phyloP scores from a whole-genome alignment of 2,888 invertebrate genomes.

The Melanophora roralis region DNA sequence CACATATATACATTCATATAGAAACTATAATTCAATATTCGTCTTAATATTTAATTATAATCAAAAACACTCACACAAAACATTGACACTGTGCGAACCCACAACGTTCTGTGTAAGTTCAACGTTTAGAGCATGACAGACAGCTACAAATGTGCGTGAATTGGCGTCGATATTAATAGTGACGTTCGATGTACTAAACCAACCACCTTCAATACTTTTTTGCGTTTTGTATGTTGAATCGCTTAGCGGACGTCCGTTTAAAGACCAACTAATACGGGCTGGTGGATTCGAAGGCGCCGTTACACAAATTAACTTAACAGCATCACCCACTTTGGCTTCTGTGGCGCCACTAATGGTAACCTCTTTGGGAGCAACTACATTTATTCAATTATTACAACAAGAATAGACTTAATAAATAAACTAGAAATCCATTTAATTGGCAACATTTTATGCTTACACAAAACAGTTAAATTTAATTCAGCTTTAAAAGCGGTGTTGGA shows the following conservation, averaged over 20 bases:
- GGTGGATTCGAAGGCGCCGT: slow-evolving; percentile 74
- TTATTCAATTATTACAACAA: neutral
- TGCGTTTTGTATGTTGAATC: slow-evolving; percentile 69
- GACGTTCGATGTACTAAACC: slow-evolving; percentile 73
- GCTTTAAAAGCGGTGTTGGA: slow-evolving; percentile 71
- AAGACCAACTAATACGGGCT: slow-evolving; percentile 73
- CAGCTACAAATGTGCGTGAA: slow-evolving; percentile 72
- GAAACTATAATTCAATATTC: slow-evolving; percentile 52
- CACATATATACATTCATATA: slow-evolving; percentile 10
- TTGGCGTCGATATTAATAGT: slow-evolving; percentile 70
- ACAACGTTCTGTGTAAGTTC: slow-evolving; percentile 74
- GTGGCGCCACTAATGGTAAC: slow-evolving; percentile 71
- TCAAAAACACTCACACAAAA: slow-evolving; percentile 71
- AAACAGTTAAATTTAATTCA: slow-evolving; percentile 71
- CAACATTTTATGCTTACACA: slow-evolving; percentile 68
- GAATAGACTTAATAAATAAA: neutral
- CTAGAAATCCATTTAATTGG: too few relatives aligned
- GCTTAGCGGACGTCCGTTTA: slow-evolving; percentile 72
- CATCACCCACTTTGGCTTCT: slow-evolving; percentile 72
- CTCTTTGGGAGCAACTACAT: slow-evolving; percentile 72
- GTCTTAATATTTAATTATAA: slow-evolving; percentile 36
- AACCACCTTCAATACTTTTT: slow-evolving; percentile 70
- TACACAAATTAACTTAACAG: slow-evolving; percentile 69
- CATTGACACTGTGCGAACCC: slow-evolving; percentile 74
- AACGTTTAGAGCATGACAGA: slow-evolving; percentile 73